phyloP scores from a whole-genome alignment of 2,113 vertebrate species.

The Astur gentilis region DNA sequence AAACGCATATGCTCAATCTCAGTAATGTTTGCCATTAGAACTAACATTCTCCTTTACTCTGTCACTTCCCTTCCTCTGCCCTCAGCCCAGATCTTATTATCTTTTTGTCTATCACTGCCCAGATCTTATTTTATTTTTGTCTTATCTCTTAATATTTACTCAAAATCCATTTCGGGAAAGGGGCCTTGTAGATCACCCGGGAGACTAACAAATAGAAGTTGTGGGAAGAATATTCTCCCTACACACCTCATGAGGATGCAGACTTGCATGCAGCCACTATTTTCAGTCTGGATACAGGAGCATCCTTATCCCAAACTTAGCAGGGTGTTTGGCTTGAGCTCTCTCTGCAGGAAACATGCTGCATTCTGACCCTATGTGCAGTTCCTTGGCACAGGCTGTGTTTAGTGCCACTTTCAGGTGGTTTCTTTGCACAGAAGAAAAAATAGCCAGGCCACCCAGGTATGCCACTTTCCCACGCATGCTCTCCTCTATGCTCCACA shows the following conservation, averaged over 20 bases:
- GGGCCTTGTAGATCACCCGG: neutral
- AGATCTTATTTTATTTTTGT: neutral
- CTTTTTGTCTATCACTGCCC: neutral
- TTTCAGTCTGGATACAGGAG: neutral
- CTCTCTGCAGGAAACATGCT: neutral
- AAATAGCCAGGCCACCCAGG: neutral
- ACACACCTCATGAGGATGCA: neutral
- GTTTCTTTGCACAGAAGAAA: neutral
- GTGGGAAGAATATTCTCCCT: neutral
- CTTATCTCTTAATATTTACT: neutral
- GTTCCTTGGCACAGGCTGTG: neutral
- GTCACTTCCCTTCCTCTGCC: neutral
- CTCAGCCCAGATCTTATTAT: neutral
- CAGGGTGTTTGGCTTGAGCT: neutral
- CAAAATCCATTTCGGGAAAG: neutral
- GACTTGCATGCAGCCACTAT: neutral
- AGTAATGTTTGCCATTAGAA: neutral
- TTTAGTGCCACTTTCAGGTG: neutral
- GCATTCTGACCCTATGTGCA: neutral
- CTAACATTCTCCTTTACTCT: neutral
- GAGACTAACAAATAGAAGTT: neutral
- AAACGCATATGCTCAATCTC: neutral
- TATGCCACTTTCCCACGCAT: neutral
- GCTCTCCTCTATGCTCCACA: neutral
- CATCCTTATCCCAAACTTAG: neutral